A percentile compares a stretch with the other conserved stretches of the same genome.
These are phyloP conservation scores for Dynastes hyllus DNA, from an alignment of 2,888 invertebrate species.

Conservation along the genomic window DNA sequence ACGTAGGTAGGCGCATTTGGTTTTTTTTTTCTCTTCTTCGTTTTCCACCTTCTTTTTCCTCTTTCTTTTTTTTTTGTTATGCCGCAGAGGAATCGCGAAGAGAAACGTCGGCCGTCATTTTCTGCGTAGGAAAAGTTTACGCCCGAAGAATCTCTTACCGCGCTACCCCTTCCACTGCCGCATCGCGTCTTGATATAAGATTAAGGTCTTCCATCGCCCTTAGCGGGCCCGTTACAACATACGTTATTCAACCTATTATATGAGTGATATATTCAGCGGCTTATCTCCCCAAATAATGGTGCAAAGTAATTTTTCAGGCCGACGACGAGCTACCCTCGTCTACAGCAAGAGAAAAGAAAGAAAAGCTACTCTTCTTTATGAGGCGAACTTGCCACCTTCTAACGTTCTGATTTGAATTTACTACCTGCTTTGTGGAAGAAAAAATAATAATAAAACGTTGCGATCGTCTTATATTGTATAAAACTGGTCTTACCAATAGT, in stretches of 20 bases:
- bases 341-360: constrained; percentile 60
- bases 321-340: constrained; percentile 61
- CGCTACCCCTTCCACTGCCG: constrained; percentile 43
- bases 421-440: constrained; percentile 31
- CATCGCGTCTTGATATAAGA: constrained; percentile 58
- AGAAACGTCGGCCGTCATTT: not conserved
- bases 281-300: constrained; percentile 44
- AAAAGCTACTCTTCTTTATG: constrained; percentile 56
- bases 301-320: constrained; percentile 45
- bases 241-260: constrained; percentile 67
- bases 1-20: constrained; percentile 31
- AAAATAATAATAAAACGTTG: not conserved
- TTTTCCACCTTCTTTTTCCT: no score
- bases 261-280: constrained; percentile 66
- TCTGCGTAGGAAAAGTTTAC: not conserved
- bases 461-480: no score
- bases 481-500: no score
- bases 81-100: not conserved
- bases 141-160: constrained; percentile 14
- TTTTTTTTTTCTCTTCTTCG: not conserved
- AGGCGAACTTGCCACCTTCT: constrained; percentile 42
- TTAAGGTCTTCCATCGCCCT: constrained; percentile 64
- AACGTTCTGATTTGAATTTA: constrained; percentile 49
- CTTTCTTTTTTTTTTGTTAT: not conserved
- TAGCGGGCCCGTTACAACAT: constrained; percentile 64